These are phyloP conservation scores for Cynoglossus semilaevis DNA, from an alignment of 2,113 vertebrate species.

Conservation along the genomic window DNA sequence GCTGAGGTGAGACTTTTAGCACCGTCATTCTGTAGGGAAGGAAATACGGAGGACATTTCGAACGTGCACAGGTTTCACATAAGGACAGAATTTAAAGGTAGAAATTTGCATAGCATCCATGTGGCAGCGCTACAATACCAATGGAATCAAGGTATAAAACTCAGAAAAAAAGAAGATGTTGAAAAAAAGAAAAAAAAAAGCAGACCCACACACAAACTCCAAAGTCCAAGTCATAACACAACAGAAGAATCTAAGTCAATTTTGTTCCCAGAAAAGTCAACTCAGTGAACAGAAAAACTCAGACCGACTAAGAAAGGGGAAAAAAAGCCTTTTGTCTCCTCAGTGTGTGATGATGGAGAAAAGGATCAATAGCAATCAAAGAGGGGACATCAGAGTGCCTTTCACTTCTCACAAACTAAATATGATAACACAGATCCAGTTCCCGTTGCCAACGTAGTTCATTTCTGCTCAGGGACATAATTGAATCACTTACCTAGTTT, in stretches of 20 bases:
- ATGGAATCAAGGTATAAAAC: no score
- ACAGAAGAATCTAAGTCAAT: conserved; percentile 34
- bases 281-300: conserved; percentile 18
- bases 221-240: neutral
- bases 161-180: no score
- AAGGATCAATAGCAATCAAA: conserved; percentile 54
- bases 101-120: conserved; percentile 15
- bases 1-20: conserved; percentile 46
- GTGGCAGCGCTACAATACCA: neutral
- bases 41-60: conserved; percentile 22
- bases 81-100: neutral
- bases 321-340: conserved; percentile 28
- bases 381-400: conserved; percentile 42
- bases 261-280: conserved; percentile 11
- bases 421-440: conserved; percentile 39
- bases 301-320: conserved; percentile 21
- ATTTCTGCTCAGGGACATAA: conserved; percentile 29
- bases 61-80: conserved; percentile 42
- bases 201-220: no score
- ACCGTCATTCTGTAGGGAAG: conserved; percentile 23
- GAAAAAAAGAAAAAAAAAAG: no score
- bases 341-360: conserved; percentile 35
- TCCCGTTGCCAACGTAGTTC: conserved; percentile 30
- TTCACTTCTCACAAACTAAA: conserved; percentile 51
- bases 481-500: conserved; percentile 54